Conservation (phyloP, 1,140 invertebrate genomes). For the Drosophila auraria region DNA sequence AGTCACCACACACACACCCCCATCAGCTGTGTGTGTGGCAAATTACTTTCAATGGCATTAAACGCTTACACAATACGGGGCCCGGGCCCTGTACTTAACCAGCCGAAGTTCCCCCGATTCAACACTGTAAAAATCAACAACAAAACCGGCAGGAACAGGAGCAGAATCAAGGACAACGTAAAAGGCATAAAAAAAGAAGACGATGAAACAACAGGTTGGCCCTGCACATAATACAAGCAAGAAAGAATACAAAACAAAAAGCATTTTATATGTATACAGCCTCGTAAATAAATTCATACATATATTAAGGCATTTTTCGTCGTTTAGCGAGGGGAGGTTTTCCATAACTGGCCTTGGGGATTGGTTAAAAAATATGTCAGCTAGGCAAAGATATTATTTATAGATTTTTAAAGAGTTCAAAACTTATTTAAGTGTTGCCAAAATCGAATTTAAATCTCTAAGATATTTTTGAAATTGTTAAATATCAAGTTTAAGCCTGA, state of each 20-base stretch:
- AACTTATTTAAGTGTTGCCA: no score
- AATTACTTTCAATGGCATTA: conserved; percentile 57
- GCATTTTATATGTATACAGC: conserved; percentile 17
- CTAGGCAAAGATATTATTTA: no score
- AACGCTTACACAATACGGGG: conserved; percentile 18
- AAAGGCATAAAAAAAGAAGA: conserved; percentile 43
- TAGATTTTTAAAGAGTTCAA: no score
- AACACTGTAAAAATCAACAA: conserved; percentile 5
- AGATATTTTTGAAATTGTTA: background rate
- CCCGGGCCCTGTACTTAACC: conserved; percentile 16
- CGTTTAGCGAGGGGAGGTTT: background rate
- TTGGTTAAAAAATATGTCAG: background rate
- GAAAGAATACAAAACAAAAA: background rate
- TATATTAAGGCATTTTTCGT: conserved; percentile 21
- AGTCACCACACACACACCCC: conserved; percentile 36
- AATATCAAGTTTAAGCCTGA: background rate
- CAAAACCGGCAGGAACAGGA: background rate
- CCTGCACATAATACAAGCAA: conserved; percentile 9
- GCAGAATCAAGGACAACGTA: conserved; percentile 14
- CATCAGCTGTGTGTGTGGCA: conserved; percentile 19
- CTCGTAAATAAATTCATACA: conserved; percentile 42
- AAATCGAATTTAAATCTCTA: no score
- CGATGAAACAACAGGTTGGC: conserved; percentile 59
- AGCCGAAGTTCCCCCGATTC: background rate
- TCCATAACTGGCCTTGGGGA: background rate